Conservation (phyloP, 2,797 vertebrate genomes). For the Enteromius thamalakanensis region DNA sequence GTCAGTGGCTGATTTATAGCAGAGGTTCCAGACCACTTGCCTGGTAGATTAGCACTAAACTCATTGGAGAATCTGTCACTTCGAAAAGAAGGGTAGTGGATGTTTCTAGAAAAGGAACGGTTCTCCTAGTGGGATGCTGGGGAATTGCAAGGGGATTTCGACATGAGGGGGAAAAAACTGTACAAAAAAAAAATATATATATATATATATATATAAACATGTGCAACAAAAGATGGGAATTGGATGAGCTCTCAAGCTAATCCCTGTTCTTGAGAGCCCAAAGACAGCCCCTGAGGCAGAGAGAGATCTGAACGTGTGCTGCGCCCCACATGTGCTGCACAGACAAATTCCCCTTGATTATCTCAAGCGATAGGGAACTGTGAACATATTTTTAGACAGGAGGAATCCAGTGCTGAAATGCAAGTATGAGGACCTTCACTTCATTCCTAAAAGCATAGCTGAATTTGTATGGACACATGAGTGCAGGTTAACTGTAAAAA, state of each 20-base stretch:
- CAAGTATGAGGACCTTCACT: conserved; percentile 26
- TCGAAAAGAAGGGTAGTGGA: conserved; percentile 31
- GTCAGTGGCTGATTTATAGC: conserved; percentile 30
- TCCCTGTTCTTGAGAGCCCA: conserved; percentile 65
- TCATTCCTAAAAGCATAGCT: not conserved
- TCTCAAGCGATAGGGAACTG: conserved; percentile 42
- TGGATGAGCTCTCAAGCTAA: conserved; percentile 64
- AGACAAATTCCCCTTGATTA: conserved; percentile 53
- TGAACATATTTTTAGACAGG: conserved; percentile 46
- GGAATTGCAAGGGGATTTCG: conserved; percentile 68
- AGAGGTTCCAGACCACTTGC: conserved; percentile 57
- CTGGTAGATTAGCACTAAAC: conserved; percentile 68
- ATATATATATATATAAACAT: conserved; percentile 63
- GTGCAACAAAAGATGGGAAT: conserved; percentile 68
- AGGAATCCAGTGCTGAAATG: conserved; percentile 43
- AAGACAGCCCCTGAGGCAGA: conserved; percentile 65
- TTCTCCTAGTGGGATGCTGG: conserved; percentile 71
- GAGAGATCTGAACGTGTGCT: conserved; percentile 52
- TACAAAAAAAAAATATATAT: conserved; percentile 43
- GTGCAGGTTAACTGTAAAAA: not conserved
- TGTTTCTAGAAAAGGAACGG: conserved; percentile 57
- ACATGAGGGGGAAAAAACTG: conserved; percentile 59
- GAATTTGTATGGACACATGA: not conserved
- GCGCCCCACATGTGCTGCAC: conserved; percentile 33
- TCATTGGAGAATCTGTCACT: conserved; percentile 59